Evolutionary conservation across 1,140 invertebrate genomes (phyloP).

Genomic region (Eurosta solidaginis): DNA sequence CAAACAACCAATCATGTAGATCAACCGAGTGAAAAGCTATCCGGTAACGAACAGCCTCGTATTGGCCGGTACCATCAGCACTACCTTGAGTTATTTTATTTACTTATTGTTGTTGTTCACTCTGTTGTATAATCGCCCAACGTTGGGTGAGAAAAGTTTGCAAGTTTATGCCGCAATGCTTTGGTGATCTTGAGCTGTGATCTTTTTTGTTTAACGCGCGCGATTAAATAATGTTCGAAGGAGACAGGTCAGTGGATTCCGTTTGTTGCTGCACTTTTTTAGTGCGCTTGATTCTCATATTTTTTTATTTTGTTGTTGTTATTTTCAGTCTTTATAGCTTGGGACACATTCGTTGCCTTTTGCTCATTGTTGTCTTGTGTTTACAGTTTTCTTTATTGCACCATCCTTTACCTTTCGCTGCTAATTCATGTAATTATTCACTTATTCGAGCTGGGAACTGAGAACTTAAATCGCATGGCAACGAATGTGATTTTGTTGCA

Average conservation of each 20-base stretch:
- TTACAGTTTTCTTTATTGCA: not conserved
- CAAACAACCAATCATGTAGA: not conserved
- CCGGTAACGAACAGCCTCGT: not conserved
- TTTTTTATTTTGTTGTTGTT: not conserved
- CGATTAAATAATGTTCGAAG: conserved; percentile 27
- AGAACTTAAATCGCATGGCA: not conserved
- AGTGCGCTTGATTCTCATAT: not conserved
- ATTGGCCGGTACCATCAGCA: not conserved
- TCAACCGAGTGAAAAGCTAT: too few species aligned
- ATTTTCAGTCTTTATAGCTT: not conserved
- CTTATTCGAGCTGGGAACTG: conserved; percentile 24
- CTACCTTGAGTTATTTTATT: not conserved
- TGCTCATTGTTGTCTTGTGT: not conserved
- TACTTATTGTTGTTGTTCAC: not conserved
- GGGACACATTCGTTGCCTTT: not conserved
- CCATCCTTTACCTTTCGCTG: conserved; percentile 17
- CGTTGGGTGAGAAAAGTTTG: conserved; percentile 8
- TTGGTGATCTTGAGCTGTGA: not conserved
- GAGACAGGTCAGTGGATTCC: conserved; percentile 20
- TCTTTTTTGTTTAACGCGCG: conserved; percentile 19
- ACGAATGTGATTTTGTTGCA: not conserved
- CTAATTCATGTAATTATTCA: conserved; percentile 28
- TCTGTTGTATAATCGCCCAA: conserved; percentile 27
- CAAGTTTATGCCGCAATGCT: not conserved
- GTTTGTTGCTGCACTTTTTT: conserved; percentile 16